Conservation (phyloP, 1,140 invertebrate species). For the Temnothorax nylanderi region DNA sequence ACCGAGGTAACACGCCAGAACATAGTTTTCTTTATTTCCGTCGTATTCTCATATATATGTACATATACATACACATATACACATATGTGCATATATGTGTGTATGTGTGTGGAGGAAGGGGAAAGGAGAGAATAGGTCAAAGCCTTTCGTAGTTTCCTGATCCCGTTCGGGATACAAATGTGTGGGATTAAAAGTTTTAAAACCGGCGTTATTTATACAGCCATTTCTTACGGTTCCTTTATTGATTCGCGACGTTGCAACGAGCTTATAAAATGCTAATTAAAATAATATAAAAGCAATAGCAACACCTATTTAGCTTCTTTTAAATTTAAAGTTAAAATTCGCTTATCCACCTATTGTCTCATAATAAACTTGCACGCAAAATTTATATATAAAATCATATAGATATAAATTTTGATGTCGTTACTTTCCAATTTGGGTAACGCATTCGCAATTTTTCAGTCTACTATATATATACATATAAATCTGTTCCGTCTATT, state of each 20-base stretch:
- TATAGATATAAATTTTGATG: background rate
- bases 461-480: no score
- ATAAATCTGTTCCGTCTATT: background rate
- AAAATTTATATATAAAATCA: background rate
- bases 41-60: constrained; percentile 39
- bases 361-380: background rate
- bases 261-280: constrained; percentile 25
- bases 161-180: constrained; percentile 64
- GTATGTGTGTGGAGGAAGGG: background rate
- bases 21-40: constrained; percentile 70
- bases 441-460: background rate
- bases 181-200: constrained; percentile 74
- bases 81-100: background rate
- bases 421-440: background rate
- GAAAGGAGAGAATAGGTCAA: background rate
- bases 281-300: background rate
- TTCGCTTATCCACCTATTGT: background rate
- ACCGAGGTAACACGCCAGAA: constrained; percentile 24
- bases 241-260: constrained; percentile 6
- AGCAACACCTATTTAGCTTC: background rate
- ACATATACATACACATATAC: background rate
- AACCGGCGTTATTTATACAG: constrained; percentile 55
- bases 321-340: background rate
- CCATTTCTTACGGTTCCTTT: constrained; percentile 56
- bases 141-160: constrained; percentile 21